Base-by-base conservation (phyloP, 2,797 vertebrate species). In the Gila robusta region DNA sequence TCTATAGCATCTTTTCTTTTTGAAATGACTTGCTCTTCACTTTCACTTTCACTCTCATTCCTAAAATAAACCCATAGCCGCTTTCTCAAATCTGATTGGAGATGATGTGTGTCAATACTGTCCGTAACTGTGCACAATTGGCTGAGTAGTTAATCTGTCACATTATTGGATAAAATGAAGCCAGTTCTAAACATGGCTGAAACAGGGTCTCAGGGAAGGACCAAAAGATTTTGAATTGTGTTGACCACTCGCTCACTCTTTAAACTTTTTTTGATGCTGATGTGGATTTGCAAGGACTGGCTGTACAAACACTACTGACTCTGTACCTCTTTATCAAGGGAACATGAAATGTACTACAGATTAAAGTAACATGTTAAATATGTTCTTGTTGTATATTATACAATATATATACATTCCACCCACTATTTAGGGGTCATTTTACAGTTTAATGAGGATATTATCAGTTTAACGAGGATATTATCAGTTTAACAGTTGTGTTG, bases 321-420 rank as follows among this genome's bases (percentile, higher is more conserved):
- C 94, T 93, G 87, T 96, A 95, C 96, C 93, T 96, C 94, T 91
- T 95, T 96, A 96, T 96, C 96, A 96, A 95, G 90, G 90, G 26
- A 91, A 95, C 93, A 91, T 92, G 92, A 96, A 96, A 95, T 92
- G 90, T 93, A 93, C 89, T 92, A 88, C 89, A 90, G 85, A 91
- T 87, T 91, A 79, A 86, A 93, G 54, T 67, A 64, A 70, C 41
- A 86, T 39, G 56, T 90, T 88, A 91, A 92, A 88, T 91, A 89
- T 69, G 85, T 91, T 89, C 88, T 37, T 11, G 26, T 66, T 73
- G 28, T 44, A n/a, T 69, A 16, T 35, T 37, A 72, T 19, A 12
- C 28, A 62, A 3, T 79, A n/a, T 2, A 11, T 82, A n/a, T 26
- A 21, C 16, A 2, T 56, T 32, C 19, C 11, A 69, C 64, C 47